Evolutionary conservation across 2,797 vertebrate genomes (phyloP), one percentile per base, ranked within the genome.

Genomic region (Garrulus glandarius): DNA sequence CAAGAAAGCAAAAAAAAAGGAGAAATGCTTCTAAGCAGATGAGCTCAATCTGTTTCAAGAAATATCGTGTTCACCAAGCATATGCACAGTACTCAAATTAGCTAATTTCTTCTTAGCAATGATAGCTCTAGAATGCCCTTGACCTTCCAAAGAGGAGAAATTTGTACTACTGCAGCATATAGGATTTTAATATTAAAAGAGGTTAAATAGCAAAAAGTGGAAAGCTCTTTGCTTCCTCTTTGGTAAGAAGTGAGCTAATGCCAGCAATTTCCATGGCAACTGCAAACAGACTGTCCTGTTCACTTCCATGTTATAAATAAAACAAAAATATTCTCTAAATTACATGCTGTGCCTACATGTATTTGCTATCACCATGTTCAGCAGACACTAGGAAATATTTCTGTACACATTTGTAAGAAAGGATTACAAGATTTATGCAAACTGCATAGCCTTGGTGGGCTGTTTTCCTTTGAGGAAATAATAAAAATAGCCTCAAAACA

Each of bases 181-280:
- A 79, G 47, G 60, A 57, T 84, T 95, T 96, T 95, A 95, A 96
- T 96, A 97, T 94, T 96, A 95, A 93, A 96, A 88, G 81, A 94
- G 92, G 95, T 94, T 97, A 97, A 96, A 89, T 59, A 95, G 86
- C 93, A 95, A 84, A 93, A 95, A 97, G 81, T 87, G 86, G 85
- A 93, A 97, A 95, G 81, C 81, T 87, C 72, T 87, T 81, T 85
- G 83, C 87, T 91, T 90, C 91, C 18, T 93, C 67, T 93, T 92
- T 84, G 63, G 71, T 92, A 84, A 95, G 82, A 92, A 96, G 87
- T 82, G 89, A 97, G 89, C 70, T 94, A 96, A 96, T 94, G 86
- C 92, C 82, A 95, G 83, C 71, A 89, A 97, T 97, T 94, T 95
- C 96, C 95, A 97, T 97, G 94, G 96, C 89, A 96, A 97, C 96